A percentile compares a stretch with the other conserved stretches of the same genome.
phyloP scores from a whole-genome alignment of 2,113 vertebrate genomes.

The Eudorcas thomsonii region DNA sequence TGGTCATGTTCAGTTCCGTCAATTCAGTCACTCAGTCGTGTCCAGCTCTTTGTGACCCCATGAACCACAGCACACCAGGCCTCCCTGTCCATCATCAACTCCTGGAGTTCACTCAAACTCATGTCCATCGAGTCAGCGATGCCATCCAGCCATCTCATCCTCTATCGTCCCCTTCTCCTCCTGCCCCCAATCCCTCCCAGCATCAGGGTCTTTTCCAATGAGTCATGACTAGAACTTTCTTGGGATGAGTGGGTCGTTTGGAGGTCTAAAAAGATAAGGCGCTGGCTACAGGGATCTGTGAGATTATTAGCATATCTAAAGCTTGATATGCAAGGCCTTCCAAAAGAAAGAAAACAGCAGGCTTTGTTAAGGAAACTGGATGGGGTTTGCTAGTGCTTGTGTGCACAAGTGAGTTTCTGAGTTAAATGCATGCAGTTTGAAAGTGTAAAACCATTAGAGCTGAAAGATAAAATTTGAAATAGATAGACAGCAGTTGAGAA shows the following conservation, averaged over 20 bases:
- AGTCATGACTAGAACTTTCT: not conserved
- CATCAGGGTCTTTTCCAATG: too few relatives aligned
- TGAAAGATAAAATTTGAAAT: slow-evolving; percentile 20
- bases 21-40: too few relatives aligned
- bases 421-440: not conserved
- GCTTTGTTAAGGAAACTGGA: not conserved
- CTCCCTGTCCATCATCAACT: too few relatives aligned
- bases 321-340: not conserved
- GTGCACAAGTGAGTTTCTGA: not conserved
- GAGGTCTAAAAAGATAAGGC: not conserved
- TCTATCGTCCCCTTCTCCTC: too few relatives aligned
- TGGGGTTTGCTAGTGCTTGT: too few relatives aligned
- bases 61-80: too few relatives aligned
- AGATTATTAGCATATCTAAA: not conserved
- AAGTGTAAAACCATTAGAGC: not conserved
- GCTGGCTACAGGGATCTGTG: not conserved
- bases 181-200: too few relatives aligned
- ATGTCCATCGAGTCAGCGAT: too few relatives aligned
- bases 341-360: not conserved
- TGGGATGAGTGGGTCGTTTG: not conserved
- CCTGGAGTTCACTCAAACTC: too few relatives aligned
- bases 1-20: too few relatives aligned
- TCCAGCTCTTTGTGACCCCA: too few relatives aligned
- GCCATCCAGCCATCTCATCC: too few relatives aligned
- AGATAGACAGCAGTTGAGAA: slow-evolving; percentile 12